Evolutionary conservation across 2,797 vertebrate genomes (phyloP).

Genomic region (Peromyscus aztecus): DNA sequence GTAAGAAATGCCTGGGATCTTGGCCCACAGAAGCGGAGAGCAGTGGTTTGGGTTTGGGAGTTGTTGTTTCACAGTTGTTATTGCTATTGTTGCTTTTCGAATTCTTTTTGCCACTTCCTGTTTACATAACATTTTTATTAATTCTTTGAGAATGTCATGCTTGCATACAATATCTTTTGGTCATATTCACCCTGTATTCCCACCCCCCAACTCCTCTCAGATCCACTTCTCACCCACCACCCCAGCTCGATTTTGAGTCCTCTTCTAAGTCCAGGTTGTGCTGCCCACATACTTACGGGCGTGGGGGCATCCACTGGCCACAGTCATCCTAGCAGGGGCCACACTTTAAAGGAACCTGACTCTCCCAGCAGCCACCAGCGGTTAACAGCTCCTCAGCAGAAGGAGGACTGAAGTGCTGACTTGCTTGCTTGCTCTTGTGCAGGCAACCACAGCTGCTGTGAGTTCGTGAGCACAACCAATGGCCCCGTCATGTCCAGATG

Average conservation of each 20-base stretch:
- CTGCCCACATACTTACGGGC: neutral
- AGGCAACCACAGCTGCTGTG: neutral
- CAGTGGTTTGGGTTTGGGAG: neutral
- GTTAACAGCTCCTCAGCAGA: neutral
- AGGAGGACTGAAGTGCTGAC: neutral
- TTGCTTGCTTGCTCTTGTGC: neutral
- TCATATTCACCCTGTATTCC: no score
- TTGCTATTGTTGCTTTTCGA: neutral
- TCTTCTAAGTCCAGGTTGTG: neutral
- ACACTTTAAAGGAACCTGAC: neutral
- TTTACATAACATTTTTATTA: neutral
- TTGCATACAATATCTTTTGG: no score
- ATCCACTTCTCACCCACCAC: neutral
- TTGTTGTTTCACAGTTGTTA: neutral
- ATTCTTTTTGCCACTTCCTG: neutral
- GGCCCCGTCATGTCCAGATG: neutral
- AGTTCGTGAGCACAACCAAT: no score
- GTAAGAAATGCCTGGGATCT: neutral
- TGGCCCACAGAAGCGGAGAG: neutral
- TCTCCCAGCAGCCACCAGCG: neutral
- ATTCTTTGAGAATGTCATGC: neutral
- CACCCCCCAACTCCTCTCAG: neutral
- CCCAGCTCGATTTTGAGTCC: neutral
- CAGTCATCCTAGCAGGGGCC: no score
- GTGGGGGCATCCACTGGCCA: neutral